Conservation (phyloP, 2,113 vertebrate genomes). For the Henicopernis longicauda region DNA sequence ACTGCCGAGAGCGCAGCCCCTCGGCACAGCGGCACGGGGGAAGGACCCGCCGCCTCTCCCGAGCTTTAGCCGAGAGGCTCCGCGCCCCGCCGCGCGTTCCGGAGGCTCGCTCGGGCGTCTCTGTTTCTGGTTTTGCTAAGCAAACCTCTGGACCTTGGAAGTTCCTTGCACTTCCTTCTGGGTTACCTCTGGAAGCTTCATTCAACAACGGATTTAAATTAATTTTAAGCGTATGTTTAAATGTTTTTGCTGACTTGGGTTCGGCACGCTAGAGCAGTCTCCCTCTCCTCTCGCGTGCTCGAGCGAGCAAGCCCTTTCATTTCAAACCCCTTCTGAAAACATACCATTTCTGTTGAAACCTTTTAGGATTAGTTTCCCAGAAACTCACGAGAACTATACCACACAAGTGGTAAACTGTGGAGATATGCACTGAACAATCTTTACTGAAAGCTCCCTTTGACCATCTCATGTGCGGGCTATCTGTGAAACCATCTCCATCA, state of each 20-base stretch:
- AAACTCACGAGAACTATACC: not conserved
- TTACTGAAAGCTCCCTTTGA: not conserved
- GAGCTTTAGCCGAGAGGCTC: not conserved
- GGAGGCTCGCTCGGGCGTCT: not conserved
- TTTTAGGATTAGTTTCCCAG: not conserved
- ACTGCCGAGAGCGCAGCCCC: not conserved
- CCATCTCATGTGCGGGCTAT: not conserved
- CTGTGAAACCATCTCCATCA: not conserved
- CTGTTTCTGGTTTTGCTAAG: not conserved
- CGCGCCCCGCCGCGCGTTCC: accelerated
- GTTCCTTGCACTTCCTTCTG: not conserved
- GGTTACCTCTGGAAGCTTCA: not conserved
- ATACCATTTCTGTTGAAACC: not conserved
- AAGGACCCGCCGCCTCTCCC: not conserved
- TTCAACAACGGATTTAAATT: not conserved
- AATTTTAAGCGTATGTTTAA: not conserved
- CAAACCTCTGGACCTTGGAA: not conserved
- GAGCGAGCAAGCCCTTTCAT: not conserved
- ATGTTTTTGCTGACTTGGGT: not conserved
- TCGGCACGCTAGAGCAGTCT: not conserved
- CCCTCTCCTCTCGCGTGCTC: not conserved
- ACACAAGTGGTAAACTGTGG: not conserved
- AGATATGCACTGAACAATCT: not conserved
- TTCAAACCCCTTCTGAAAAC: not conserved
- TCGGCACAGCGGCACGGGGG: too few species aligned